Evolutionary conservation across 2,113 vertebrate species (phyloP).

Genomic region (Trachemys scripta): DNA sequence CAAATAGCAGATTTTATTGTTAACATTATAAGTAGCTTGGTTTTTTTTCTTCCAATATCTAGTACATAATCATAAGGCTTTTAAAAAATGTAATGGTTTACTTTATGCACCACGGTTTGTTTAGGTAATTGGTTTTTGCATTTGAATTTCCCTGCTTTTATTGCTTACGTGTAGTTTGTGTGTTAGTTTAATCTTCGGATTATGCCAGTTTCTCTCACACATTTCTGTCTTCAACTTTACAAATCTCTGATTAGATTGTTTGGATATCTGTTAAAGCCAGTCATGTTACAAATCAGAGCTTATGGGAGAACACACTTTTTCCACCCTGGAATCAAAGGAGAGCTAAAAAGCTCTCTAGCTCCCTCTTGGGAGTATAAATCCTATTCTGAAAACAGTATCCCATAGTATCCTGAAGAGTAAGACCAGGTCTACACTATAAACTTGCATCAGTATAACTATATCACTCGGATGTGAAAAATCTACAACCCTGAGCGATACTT

Average conservation of each 20-base stretch:
- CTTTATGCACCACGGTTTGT: background rate
- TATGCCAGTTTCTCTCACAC: background rate
- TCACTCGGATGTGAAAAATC: background rate
- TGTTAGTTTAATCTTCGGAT: background rate
- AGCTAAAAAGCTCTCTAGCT: background rate
- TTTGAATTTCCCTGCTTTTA: background rate
- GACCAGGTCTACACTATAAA: background rate
- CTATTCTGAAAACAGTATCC: background rate
- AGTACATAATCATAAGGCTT: background rate
- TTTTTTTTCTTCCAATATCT: background rate
- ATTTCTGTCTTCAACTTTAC: background rate
- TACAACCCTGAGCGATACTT: background rate
- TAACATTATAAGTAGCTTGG: background rate
- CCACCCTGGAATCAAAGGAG: background rate
- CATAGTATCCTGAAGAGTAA: background rate
- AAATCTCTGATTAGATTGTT: background rate
- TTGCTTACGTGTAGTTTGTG: background rate
- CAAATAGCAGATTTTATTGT: background rate
- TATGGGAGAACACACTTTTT: background rate
- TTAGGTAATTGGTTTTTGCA: background rate
- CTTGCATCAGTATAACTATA: background rate
- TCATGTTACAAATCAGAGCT: background rate
- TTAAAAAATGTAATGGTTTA: background rate
- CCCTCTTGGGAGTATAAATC: background rate
- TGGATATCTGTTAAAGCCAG: background rate